These are phyloP conservation scores for Xenopus tropicalis DNA, from an alignment of 2,113 vertebrate species.

Conservation along the genomic window DNA sequence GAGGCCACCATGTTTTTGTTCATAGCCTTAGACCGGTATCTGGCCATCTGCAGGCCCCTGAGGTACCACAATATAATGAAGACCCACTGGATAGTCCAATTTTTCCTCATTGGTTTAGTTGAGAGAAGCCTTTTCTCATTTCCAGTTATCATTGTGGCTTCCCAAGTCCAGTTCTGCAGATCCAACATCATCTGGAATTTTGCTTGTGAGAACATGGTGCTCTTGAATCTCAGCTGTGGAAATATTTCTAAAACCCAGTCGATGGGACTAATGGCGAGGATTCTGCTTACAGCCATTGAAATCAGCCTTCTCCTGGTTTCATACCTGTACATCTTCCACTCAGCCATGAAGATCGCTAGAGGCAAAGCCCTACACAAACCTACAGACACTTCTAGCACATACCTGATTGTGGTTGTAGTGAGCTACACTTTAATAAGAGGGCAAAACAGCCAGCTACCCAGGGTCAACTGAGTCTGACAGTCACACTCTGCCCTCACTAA, in stretches of 20 bases:
- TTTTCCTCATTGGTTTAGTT: no score
- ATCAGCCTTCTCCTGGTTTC: slow-evolving; percentile 49
- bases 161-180: slow-evolving; percentile 46
- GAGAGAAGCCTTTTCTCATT: not conserved
- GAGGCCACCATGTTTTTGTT: not conserved
- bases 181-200: slow-evolving; percentile 52
- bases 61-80: no score
- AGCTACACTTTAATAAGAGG: no score
- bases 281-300: slow-evolving; percentile 42
- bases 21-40: slow-evolving; percentile 36
- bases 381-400: not conserved
- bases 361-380: slow-evolving; percentile 44
- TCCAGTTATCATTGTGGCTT: not conserved
- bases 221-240: slow-evolving; percentile 56
- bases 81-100: no score
- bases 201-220: slow-evolving; percentile 58
- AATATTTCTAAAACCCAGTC: slow-evolving; percentile 51
- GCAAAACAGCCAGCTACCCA: no score
- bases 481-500: no score
- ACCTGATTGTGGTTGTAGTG: slow-evolving; percentile 48
- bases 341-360: slow-evolving; percentile 47
- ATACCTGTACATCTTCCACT: slow-evolving; percentile 62
- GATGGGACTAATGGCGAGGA: slow-evolving; percentile 38
- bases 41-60: slow-evolving; percentile 34
- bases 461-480: no score